phyloP scores from a whole-genome alignment of 2,113 vertebrate genomes.

The Urocolius indicus region DNA sequence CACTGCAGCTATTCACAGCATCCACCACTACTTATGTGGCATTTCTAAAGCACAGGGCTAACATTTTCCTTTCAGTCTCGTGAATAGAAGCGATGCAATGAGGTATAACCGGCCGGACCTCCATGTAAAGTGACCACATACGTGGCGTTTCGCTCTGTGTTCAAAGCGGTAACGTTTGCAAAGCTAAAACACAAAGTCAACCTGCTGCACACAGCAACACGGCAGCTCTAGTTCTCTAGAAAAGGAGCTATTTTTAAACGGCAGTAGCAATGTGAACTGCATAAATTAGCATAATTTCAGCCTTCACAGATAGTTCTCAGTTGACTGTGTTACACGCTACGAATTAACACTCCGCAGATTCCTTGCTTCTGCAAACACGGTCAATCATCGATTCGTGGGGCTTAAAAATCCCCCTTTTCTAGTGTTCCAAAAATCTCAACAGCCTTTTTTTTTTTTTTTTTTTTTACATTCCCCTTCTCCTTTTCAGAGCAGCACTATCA shows the following conservation, averaged over 20 bases:
- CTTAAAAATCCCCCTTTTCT: neutral
- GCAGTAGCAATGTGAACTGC: constrained; percentile 65
- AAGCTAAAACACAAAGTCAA: neutral
- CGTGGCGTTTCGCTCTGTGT: neutral
- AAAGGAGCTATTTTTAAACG: constrained; percentile 76
- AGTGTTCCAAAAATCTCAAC: neutral
- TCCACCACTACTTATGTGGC: neutral
- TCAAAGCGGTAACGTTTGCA: neutral
- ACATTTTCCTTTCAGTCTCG: neutral
- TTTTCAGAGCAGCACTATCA: neutral
- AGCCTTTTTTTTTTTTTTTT: neutral
- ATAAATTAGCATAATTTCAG: constrained; percentile 78
- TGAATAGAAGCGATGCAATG: neutral
- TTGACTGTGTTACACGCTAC: constrained; percentile 26
- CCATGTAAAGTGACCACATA: neutral
- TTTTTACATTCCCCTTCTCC: neutral
- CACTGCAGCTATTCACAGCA: neutral
- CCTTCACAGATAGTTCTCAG: constrained; percentile 54
- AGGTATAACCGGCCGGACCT: neutral
- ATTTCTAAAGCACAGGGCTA: neutral
- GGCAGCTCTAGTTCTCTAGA: constrained; percentile 50
- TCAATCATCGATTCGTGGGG: neutral
- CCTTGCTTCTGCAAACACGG: neutral
- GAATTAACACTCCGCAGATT: constrained; percentile 49
- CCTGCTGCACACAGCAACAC: neutral